Evolutionary conservation across 1,140 invertebrate genomes (phyloP), one percentile per base, ranked within the genome.

Genomic region (Drusus annulatus): DNA sequence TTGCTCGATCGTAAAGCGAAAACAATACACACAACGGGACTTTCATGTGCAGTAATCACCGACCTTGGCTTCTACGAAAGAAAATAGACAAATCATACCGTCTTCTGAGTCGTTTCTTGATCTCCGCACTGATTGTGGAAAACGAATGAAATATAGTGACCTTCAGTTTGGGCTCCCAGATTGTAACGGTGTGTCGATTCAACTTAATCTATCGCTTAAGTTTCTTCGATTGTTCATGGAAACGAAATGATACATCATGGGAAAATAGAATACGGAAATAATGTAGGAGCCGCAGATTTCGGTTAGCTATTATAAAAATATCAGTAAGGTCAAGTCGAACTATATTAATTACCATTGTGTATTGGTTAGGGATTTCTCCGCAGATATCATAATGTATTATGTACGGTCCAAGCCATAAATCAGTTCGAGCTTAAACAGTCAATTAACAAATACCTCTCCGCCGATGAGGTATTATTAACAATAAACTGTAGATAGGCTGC

Each of bases 381-480:
- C 36, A 13, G 36, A 13, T 0, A 45, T 45, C 36, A 45, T 1
- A 10, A 13, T 45, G 36, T 45, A 45, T 19, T 60, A 60, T 60
- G 21, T 60, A 60, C 15, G 23, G 21, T 21, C 19, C 8, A 7
- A 36, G 63, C 19, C 28, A 68, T 68, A 68, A 68, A 68, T 68
- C 62, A 31, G 25, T 31, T 31, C 5, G 62, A n/a, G 28, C 31
- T 31, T 65, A 65, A 65, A 65, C 62, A 50, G 63, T 68, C 63
- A 68, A 68, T 68, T 68, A 68, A 68, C 63, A 68, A 68, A 68
- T 68, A 36, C 63, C 63, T 68, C 63, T 68, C 63, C 31, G 63
- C 8, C 63, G 17, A 31, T 36, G 63, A 68, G 28, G 63, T 68
- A 68, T 36, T 68, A 68, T 68, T 68, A 60, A 68, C 63, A 68